Evolutionary conservation across 1,140 invertebrate species (phyloP), one percentile per base, ranked within the genome.

Genomic region (Temnothorax curvispinosus): DNA sequence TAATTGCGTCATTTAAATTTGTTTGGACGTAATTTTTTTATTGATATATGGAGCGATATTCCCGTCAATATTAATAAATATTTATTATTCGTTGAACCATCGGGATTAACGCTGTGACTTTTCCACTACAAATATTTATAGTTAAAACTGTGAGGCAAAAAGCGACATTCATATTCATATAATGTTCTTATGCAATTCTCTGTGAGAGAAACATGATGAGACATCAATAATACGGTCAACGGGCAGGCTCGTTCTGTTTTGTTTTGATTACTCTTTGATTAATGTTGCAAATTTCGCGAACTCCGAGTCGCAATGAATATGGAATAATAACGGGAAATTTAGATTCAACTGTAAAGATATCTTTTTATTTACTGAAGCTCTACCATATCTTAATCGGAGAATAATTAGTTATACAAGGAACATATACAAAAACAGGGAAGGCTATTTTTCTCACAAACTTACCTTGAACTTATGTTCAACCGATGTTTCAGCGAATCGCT

Each of bases 401-500:
- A n/a, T 74, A 41, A 74, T 58, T 54, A 52, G 6, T 52, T 67
- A 27, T 67, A 13, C 35, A 47, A n/a, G 4, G 21, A 47, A 69
- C 27, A 27, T 27, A 54, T 38, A 47, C 15, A 13, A 58, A 13
- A 13, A 35, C 1, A 47, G 13, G 56, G 6, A 32, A 44, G 44
- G 21, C 58, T 32, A 44, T 69, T 32, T 38, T 54, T 32, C 38
- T 58, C 6, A 18, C 35, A 38, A 50, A 7, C 11, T 47, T 58
- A 60, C 18, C 54, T 82, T 47, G 54, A 82, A 47, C 80, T 82
- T 82, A 56, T 3, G 11, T 27, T 56, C 47, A 56, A 41, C 35
- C n/a, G 27, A 32, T 4, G 41, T 74, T 82, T 74, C 67, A 35
- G 13, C 21, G 47, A 82, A 72, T 13, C 78, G n/a, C 21, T 81